These are phyloP conservation scores for Carcina quercana DNA, from an alignment of 2,888 invertebrate genomes.

Conservation along the genomic window DNA sequence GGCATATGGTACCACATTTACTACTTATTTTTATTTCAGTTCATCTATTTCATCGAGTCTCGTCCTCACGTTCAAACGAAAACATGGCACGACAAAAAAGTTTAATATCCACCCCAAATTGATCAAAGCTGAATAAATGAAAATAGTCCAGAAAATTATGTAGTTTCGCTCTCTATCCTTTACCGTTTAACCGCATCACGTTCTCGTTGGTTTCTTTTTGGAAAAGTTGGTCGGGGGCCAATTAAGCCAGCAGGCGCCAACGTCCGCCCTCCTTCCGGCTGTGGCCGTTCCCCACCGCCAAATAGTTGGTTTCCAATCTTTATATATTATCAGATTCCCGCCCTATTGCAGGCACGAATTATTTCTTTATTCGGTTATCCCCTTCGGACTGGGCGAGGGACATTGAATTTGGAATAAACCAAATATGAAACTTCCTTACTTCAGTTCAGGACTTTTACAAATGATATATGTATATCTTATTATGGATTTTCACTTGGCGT, in stretches of 20 bases:
- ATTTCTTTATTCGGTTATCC: too few relatives aligned
- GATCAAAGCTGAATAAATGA: slow-evolving; percentile 10
- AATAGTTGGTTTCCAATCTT: slow-evolving; percentile 33
- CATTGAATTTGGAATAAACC: too few relatives aligned
- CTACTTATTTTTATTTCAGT: too few relatives aligned
- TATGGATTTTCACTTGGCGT: too few relatives aligned
- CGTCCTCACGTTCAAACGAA: too few relatives aligned
- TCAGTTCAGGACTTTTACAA: too few relatives aligned
- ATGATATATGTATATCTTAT: too few relatives aligned
- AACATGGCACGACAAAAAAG: slow-evolving; percentile 5
- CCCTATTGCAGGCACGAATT: not conserved
- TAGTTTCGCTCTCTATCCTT: slow-evolving; percentile 30
- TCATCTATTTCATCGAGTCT: too few relatives aligned
- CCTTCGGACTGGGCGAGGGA: too few relatives aligned
- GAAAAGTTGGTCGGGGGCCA: slow-evolving; percentile 49
- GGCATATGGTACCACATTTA: too few relatives aligned
- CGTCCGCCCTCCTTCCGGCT: slow-evolving; percentile 39
- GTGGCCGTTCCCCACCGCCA: slow-evolving; percentile 30
- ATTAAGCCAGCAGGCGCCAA: slow-evolving; percentile 52
- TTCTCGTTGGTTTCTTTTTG: slow-evolving; percentile 16
- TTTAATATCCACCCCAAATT: slow-evolving; percentile 3
- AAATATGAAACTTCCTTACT: too few relatives aligned
- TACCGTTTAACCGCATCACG: slow-evolving; percentile 44
- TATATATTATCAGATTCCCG: slow-evolving; percentile 15
- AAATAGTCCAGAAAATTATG: slow-evolving; percentile 25